Conservation (phyloP, 37 sponge, comb jelly and placozoan species). For the Theonella swinhoei region DNA sequence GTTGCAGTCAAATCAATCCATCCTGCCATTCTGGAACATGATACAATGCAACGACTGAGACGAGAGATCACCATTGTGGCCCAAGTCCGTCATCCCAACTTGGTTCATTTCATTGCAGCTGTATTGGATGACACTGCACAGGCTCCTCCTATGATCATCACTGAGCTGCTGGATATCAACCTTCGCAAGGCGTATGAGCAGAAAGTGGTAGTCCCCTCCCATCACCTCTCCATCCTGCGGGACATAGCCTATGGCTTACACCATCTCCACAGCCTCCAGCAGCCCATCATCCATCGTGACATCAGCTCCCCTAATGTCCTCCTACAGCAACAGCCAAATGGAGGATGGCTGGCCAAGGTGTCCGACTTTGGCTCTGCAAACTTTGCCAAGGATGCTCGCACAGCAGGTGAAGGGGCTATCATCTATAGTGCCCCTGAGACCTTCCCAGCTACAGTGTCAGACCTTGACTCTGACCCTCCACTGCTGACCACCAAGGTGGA, state of each 20-base stretch:
- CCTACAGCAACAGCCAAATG: constrained; percentile 23
- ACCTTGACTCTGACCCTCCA: not conserved
- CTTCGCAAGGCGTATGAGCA: constrained; percentile 36
- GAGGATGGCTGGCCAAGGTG: constrained; percentile 69
- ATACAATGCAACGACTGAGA: not conserved
- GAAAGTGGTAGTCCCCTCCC: not conserved
- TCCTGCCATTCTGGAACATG: not conserved
- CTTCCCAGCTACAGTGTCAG: not conserved
- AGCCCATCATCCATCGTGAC: constrained; percentile 82
- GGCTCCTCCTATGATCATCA: constrained; percentile 47
- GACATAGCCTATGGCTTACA: constrained; percentile 75
- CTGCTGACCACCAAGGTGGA: constrained; percentile 77
- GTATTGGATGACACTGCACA: constrained; percentile 23
- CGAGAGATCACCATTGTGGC: constrained; percentile 71
- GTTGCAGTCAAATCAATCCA: constrained; percentile 26
- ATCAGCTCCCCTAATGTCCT: constrained; percentile 82
- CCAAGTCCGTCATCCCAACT: constrained; percentile 69
- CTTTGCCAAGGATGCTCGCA: constrained; percentile 15
- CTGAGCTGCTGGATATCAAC: constrained; percentile 65
- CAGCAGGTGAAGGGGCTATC: constrained; percentile 63
- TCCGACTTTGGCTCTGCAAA: constrained; percentile 88
- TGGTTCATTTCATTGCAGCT: constrained; percentile 63
- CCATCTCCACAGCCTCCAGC: constrained; percentile 65
- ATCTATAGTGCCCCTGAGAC: constrained; percentile 79
- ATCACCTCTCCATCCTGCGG: constrained; percentile 11